Evolutionary conservation across 1,140 invertebrate genomes (phyloP).

Genomic region (Camponotus pennsylvanicus): DNA sequence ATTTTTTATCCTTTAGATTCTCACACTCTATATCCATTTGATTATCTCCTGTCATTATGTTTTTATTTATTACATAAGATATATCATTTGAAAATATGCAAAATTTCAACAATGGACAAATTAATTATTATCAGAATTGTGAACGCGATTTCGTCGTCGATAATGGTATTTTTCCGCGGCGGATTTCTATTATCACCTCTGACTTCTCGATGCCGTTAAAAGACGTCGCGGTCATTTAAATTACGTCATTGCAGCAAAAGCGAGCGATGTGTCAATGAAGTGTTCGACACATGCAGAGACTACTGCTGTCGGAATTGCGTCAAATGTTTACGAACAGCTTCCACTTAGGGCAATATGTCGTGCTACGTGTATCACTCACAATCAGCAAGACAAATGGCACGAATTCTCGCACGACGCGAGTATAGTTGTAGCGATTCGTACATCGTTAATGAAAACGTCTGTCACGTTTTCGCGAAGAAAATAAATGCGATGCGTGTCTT

Average conservation of each 20-base stretch:
- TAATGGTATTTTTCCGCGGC: not conserved
- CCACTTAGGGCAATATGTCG: conserved; percentile 28
- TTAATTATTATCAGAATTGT: not conserved
- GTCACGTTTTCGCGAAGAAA: not conserved
- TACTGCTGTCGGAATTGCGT: conserved; percentile 25
- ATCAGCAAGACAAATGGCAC: conserved; percentile 12
- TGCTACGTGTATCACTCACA: conserved; percentile 1
- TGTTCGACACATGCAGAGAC: conserved; percentile 66
- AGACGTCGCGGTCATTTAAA: conserved; percentile 24
- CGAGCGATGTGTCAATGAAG: conserved; percentile 48
- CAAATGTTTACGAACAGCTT: conserved; percentile 44
- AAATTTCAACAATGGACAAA: not conserved
- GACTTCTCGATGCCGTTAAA: not conserved
- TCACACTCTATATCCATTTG: not conserved
- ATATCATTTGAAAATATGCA: not conserved
- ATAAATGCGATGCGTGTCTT: not conserved
- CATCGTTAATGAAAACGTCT: conserved; percentile 19
- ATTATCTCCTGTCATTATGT: not conserved
- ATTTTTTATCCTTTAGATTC: not conserved
- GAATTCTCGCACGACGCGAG: not conserved
- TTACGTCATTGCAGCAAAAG: conserved; percentile 71
- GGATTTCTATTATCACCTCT: not conserved
- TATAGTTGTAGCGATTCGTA: not conserved
- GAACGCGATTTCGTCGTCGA: not conserved
- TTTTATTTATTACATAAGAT: not conserved